phyloP scores from a whole-genome alignment of 2,888 invertebrate genomes.

The Dolichomitus sp. region DNA sequence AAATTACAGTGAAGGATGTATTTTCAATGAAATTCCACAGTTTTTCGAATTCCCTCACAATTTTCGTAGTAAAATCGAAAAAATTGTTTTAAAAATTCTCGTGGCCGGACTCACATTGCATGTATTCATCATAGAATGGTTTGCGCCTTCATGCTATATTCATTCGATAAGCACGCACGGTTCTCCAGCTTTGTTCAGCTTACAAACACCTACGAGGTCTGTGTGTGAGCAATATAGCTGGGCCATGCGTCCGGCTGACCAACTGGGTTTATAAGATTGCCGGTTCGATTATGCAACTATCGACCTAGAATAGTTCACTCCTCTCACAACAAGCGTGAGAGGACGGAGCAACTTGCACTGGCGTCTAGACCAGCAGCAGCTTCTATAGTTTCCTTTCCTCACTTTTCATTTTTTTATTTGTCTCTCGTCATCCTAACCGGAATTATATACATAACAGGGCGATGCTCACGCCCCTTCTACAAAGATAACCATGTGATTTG shows the following conservation, averaged over 20 bases:
- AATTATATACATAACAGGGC: background rate
- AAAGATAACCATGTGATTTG: background rate
- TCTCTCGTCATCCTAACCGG: background rate
- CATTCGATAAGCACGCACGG: constrained; percentile 4
- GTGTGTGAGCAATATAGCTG: background rate
- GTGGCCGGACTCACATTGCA: no score
- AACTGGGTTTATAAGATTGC: constrained; percentile 61
- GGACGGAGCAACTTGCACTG: background rate
- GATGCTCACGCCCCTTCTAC: background rate
- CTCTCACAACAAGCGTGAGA: constrained; percentile 11
- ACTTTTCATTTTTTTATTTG: background rate
- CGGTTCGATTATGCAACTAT: constrained; percentile 71
- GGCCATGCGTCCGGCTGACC: constrained; percentile 12
- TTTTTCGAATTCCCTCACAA: no score
- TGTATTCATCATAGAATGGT: background rate
- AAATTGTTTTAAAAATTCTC: no score
- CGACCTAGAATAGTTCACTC: constrained; percentile 68
- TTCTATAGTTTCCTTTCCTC: constrained; percentile 5
- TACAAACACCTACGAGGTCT: background rate
- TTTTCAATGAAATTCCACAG: no score
- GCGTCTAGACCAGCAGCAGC: background rate
- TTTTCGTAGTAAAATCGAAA: no score
- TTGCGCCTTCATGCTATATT: background rate
- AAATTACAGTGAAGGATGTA: no score
- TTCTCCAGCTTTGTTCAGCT: constrained; percentile 16